Evolutionary conservation across 92 coral and sea anemone genomes (phyloP), one percentile per base, ranked within the genome.

Genomic region (Ricordea florida): DNA sequence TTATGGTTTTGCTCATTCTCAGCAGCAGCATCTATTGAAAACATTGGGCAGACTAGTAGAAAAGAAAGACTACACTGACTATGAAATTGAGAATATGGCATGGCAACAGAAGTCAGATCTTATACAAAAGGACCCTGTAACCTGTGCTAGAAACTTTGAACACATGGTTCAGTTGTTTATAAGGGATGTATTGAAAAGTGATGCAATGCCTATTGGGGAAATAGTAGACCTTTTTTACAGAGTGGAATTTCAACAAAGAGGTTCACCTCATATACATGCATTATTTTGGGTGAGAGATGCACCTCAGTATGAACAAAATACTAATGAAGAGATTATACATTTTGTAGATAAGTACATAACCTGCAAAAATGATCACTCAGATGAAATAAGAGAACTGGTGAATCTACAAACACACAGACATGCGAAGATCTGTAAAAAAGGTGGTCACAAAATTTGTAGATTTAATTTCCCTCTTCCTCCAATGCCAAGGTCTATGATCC

Each of bases 61-160:
- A 1, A 87, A 76, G 56, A 81, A 62, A 72, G 68, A 72, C 6
- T 73, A 59, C 49, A 81, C 34, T 71, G 75, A 61, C 27, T 14
- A 49, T 47, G 66, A 72, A 50, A 57, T 57, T 31, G 20, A 78
- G 33, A 29, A 78, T 21, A 79, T 72, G 85, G 63, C 87, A 18
- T 84, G 89, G 89, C 74, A 67, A 34, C 89, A 76, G 68, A 83
- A 83, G 36, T 82, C 87, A 73, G 87, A 73, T 20, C 87, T 72
- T 62, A 82, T 82, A 9, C 87, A 82, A 47, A 82, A 82, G 27
- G 87, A 80, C 60, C 87, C 91, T 57, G 90, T 85, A 1, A 84
- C 90, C 10, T 85, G 91, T 81, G 84, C 88, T 2, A 66, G 80
- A 61, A 67, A 81, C 79, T 81, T 87, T 82, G 92, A 87, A 16